Percentiles rank a stretch among this genome's conserved stretches.
Evolutionary conservation across 2,113 vertebrate species (phyloP).

Genomic region (Colistium nudipinnis): DNA sequence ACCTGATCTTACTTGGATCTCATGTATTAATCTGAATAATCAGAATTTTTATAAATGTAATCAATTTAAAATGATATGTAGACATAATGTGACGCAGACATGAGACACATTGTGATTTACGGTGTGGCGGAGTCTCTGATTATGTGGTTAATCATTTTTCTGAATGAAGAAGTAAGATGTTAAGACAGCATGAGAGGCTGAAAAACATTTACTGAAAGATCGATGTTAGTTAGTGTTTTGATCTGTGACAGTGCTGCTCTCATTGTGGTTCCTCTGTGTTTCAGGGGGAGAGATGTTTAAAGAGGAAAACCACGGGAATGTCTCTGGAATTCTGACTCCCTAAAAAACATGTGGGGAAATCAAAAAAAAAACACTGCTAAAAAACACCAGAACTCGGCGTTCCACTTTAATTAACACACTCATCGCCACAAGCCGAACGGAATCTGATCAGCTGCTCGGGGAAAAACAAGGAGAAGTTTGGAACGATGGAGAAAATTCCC

Average conservation of each 20-base stretch:
- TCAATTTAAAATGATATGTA: not conserved
- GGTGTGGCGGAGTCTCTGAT: not conserved
- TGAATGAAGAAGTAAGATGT: conserved; percentile 1
- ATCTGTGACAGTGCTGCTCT: not conserved
- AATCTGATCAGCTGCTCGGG: conserved; percentile 41
- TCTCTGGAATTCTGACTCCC: conserved; percentile 52
- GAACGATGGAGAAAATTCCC: not conserved
- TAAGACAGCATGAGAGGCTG: not conserved
- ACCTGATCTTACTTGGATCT: not conserved
- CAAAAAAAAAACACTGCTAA: conserved; percentile 6
- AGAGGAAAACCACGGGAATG: conserved; percentile 60
- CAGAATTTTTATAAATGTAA: not conserved
- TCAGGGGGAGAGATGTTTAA: conserved; percentile 11
- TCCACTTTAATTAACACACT: conserved; percentile 20
- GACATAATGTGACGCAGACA: not conserved
- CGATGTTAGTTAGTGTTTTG: not conserved
- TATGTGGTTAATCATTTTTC: not conserved
- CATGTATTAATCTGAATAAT: not conserved
- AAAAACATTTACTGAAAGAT: conserved; percentile 29
- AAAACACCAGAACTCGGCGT: conserved; percentile 51
- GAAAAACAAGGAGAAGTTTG: conserved; percentile 21
- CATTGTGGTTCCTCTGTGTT: not conserved
- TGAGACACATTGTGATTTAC: too few species aligned
- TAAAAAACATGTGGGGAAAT: conserved; percentile 6
- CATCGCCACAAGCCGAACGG: conserved; percentile 21